Evolutionary conservation across 2,888 invertebrate genomes (phyloP), one percentile per base, ranked within the genome.

Genomic region (Chymomyza fuscimana): DNA sequence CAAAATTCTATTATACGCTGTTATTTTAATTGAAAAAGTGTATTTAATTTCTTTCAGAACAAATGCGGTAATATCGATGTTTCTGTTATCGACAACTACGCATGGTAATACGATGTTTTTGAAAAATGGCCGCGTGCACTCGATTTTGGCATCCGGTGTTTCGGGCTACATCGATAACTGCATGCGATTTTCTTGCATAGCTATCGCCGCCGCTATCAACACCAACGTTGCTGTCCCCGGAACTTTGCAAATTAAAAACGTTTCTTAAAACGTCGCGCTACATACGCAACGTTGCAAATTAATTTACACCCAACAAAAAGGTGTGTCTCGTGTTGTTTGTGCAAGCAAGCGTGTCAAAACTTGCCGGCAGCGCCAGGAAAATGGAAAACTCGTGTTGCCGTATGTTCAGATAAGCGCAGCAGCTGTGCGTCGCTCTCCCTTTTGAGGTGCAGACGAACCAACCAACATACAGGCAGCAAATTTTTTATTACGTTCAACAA

Each of bases 321-420:
- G 75, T 75, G 81, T 78, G 79, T 72, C 72, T 70, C 9, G 22
- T 54, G 16, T 67, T 72, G 85, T 71, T 66, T 70, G 81, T 65
- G 73, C 62, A 67, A 40, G 62, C 58, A 16, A 77, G 78, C 82
- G 87, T 84, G 74, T 77, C 78, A 69, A 87, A 82, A 77, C 77
- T 19, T 82, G 80, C 86, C 25, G 32, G 52, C 29, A 54, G 36
- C 40, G 65, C 52, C 25, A 70, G 54, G 74, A 83, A 86, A 84
- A 85, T 82, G 86, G 86, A 81, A 87, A 85, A 77, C 87, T 83
- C 83, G 82, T 87, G 85, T 82, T 70, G 70, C 65, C 78, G 74
- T 69, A 71, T 83, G 74, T 81, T 81, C 77, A 84, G 82, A 82
- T 86, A 87, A 86, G 86, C 40, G 40, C 67, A 86, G 76, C 81